Evolutionary conservation across 2,113 vertebrate species (phyloP), one percentile per base, ranked within the genome.

Genomic region (Ariopsis seemanni): DNA sequence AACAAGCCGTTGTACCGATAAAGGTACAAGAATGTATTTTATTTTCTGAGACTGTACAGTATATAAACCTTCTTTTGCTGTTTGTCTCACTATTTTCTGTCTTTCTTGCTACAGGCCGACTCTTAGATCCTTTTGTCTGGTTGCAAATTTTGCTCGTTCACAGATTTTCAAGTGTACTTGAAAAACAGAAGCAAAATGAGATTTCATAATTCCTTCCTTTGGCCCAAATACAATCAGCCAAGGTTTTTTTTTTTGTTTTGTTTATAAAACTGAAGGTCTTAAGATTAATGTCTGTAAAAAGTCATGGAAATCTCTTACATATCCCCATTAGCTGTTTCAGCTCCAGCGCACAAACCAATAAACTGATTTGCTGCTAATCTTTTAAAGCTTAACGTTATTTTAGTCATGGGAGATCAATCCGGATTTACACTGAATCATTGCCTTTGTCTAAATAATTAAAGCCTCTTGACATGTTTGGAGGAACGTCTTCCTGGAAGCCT

Each of bases 371-470:
- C n/a, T 15, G 18, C 14, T 80, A 58, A 58, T 30, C 53, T 57
- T 80, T 79, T 58, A 30, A 78, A 55, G 72, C 72, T 22, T 20
- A 50, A n/a, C n/a, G 5, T 30, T 57, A 30, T 57, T 79, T 79
- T 18, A 57, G 15, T 57, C 77, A 79, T 7, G 7, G 52, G 17
- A 30, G 77, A 57, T 30, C 14, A 30, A 5, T 50, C 25, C 53
- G 57, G 77, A 79, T 79, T 79, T 18, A 57, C 18, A 48, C 62
- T 69, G 62, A 83, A 53, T 69, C 63, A 69, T n/a, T 65, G 20
- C 48, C 34, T 18, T n/a, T 27, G 50, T 83, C 25, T 83, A 14
- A 83, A 67, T 83, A 67, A 83, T 69, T 67, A 53, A 67, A 53
- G 48, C n/a, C 81, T 67, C 34, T 83, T n/a, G 22, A 52, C 82